Conservation (phyloP, 2,888 invertebrate species). For the Tenthredo scrophulariae region DNA sequence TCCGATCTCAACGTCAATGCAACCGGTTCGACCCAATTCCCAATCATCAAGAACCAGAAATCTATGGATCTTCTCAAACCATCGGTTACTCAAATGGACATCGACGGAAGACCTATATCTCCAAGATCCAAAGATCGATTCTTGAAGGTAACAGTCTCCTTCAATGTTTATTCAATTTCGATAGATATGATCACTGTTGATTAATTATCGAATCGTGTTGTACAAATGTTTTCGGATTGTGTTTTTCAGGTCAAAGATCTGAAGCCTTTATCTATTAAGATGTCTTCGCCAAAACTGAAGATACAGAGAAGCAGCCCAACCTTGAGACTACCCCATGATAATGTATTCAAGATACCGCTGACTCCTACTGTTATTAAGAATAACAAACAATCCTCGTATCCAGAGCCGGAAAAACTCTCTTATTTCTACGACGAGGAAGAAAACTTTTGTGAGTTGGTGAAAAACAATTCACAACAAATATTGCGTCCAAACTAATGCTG, state of each 20-base stretch:
- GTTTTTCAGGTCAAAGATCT: neutral
- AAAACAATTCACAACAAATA: neutral
- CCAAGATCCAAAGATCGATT: constrained; percentile 12
- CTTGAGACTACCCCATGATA: constrained; percentile 55
- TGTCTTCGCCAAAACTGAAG: constrained; percentile 10
- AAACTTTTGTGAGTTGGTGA: constrained; percentile 56
- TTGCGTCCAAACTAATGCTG: neutral
- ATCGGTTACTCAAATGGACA: constrained; percentile 31
- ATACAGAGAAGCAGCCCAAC: constrained; percentile 1
- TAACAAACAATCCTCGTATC: constrained; percentile 53
- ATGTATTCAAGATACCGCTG: constrained; percentile 63
- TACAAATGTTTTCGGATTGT: neutral
- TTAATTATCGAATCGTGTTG: neutral
- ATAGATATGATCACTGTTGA: neutral
- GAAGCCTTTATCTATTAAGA: constrained; percentile 26
- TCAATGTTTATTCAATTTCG: neutral
- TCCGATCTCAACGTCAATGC: constrained; percentile 32
- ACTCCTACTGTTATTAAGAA: constrained; percentile 54
- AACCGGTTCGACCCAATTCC: neutral
- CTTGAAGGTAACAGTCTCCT: constrained; percentile 9
- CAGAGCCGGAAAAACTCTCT: constrained; percentile 64
- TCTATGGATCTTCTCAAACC: constrained; percentile 28
- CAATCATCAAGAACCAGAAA: neutral
- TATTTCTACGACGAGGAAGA: constrained; percentile 59
- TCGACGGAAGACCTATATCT: constrained; percentile 29